Percentiles rank a stretch among this genome's conserved stretches.
phyloP scores from a whole-genome alignment of 2,113 vertebrate species.

The Pipra filicauda region DNA sequence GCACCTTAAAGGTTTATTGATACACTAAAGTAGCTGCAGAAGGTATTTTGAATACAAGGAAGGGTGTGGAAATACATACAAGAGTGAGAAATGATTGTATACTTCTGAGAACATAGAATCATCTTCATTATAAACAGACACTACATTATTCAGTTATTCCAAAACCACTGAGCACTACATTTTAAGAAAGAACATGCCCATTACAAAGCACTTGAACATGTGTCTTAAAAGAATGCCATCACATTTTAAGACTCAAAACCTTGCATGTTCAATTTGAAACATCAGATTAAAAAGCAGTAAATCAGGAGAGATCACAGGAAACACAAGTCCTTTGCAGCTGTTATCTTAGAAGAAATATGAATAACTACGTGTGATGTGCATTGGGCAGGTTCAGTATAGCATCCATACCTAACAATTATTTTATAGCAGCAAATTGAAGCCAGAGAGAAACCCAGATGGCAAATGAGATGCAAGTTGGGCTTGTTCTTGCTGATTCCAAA shows the following conservation, averaged over 20 bases:
- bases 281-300: slow-evolving; percentile 50
- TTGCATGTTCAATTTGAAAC: slow-evolving; percentile 46
- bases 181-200: not conserved
- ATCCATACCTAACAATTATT: not conserved
- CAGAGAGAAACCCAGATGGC: slow-evolving; percentile 22
- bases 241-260: slow-evolving; percentile 3
- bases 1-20: not conserved
- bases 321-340: not conserved
- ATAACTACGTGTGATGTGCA: not conserved
- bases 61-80: not conserved
- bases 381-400: not conserved
- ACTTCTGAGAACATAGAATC: not conserved
- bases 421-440: slow-evolving; percentile 47
- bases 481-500: not conserved
- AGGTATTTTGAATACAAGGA: not conserved
- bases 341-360: slow-evolving; percentile 18
- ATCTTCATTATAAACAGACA: slow-evolving; percentile 1
- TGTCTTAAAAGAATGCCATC: slow-evolving; percentile 5
- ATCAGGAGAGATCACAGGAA: slow-evolving; percentile 20
- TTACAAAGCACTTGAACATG: not conserved
- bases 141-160: not conserved
- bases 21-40: not conserved
- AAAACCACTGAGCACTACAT: not conserved
- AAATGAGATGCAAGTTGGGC: not conserved
- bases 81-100: not conserved